phyloP scores from a whole-genome alignment of 2,113 vertebrate species.

The Cavia aperea region DNA sequence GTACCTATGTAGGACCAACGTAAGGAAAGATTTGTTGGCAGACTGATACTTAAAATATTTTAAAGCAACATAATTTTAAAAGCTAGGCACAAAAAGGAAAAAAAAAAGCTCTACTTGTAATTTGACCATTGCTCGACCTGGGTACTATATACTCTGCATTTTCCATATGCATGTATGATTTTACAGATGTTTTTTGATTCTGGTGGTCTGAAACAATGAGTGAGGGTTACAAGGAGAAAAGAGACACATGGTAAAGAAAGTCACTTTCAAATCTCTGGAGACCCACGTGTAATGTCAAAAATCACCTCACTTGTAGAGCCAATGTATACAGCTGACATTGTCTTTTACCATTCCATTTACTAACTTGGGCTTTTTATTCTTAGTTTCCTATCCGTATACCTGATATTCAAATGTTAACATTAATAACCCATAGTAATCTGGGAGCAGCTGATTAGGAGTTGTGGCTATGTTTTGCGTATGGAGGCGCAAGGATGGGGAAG shows the following conservation, averaged over 20 bases:
- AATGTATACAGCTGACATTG: neutral
- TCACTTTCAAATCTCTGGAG: neutral
- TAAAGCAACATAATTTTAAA: neutral
- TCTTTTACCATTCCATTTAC: neutral
- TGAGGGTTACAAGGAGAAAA: neutral
- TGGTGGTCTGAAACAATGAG: neutral
- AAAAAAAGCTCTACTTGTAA: neutral
- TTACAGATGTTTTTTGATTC: neutral
- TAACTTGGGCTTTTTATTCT: neutral
- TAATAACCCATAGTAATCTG: neutral
- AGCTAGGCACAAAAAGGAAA: neutral
- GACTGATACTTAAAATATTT: constrained; percentile 18
- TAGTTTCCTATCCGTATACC: neutral
- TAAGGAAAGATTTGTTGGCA: neutral
- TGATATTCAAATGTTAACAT: constrained; percentile 16
- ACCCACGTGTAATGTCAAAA: neutral
- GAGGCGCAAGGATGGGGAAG: neutral
- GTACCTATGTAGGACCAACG: neutral
- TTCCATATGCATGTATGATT: neutral
- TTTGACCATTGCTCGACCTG: neutral
- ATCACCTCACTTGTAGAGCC: neutral
- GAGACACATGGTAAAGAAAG: neutral
- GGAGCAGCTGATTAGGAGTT: neutral
- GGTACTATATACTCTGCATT: neutral
- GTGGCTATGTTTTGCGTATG: neutral